Evolutionary conservation across 2,888 invertebrate species (phyloP).

Genomic region (Drosophila multiciliata): DNA sequence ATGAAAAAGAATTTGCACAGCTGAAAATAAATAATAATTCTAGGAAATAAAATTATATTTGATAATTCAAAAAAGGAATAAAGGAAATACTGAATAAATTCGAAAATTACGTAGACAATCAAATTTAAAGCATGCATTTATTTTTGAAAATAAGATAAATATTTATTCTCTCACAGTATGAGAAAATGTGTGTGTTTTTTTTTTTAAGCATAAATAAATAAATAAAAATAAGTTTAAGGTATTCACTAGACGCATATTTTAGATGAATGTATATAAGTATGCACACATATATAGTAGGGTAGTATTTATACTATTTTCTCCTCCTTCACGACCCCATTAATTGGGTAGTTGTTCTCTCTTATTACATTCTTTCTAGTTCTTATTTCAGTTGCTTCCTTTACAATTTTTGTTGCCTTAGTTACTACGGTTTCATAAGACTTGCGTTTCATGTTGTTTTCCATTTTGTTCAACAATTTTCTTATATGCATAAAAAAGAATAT

Average conservation of each 20-base stretch:
- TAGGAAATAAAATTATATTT: not conserved
- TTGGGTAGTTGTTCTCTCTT: conserved; percentile 16
- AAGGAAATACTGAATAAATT: not conserved
- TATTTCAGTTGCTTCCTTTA: conserved; percentile 49
- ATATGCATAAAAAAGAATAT: conserved; percentile 69
- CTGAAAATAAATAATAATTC: conserved; percentile 7
- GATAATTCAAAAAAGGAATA: not conserved
- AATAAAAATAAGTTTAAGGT: conserved; percentile 47
- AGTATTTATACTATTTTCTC: conserved; percentile 9
- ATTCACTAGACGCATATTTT: conserved; percentile 41
- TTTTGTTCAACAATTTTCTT: conserved; percentile 70
- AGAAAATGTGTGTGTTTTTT: conserved; percentile 23
- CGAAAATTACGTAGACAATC: conserved; percentile 5
- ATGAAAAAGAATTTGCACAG: not conserved
- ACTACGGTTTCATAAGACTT: conserved; percentile 85
- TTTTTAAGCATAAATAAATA: conserved; percentile 60
- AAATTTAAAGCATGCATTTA: conserved; percentile 15
- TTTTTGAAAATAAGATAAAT: conserved; percentile 42
- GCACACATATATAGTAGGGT: conserved; percentile 12
- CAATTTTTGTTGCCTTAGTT: conserved; percentile 78
- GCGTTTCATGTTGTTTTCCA: conserved; percentile 83
- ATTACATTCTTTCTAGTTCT: conserved; percentile 6
- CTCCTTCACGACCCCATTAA: conserved; percentile 18
- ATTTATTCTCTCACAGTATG: conserved; percentile 46
- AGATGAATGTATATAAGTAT: conserved; percentile 27